Percentiles rank a stretch among this genome's conserved stretches.
Evolutionary conservation across 2,888 invertebrate genomes (phyloP).

Genomic region (Danaus chrysippus): DNA sequence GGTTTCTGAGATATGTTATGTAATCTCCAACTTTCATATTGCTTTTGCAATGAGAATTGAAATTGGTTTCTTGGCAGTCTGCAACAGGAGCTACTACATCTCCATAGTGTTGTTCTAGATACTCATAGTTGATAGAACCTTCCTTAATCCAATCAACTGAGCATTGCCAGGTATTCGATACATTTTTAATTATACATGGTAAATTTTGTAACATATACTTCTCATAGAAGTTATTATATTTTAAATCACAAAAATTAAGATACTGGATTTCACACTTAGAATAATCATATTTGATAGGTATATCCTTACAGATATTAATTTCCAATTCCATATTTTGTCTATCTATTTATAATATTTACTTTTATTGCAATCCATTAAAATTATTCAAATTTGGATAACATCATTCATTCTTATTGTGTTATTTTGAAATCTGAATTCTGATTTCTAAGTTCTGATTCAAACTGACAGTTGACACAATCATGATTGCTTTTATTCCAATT

Average conservation of each 20-base stretch:
- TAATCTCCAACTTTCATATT: constrained; percentile 85
- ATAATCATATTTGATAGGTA: constrained; percentile 5
- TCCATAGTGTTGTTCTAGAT: constrained; percentile 80
- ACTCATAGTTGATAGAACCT: constrained; percentile 80
- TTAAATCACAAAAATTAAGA: constrained; percentile 34
- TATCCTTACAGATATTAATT: constrained; percentile 29
- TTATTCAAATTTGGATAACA: not conserved
- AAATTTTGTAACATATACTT: constrained; percentile 57
- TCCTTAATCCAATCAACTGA: constrained; percentile 79
- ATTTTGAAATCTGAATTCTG: too few species aligned
- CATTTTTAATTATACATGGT: constrained; percentile 84
- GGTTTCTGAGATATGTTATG: constrained; percentile 83
- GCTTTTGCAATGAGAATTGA: constrained; percentile 86
- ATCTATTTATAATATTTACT: not conserved
- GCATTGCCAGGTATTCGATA: constrained; percentile 83
- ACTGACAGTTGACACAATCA: too few species aligned
- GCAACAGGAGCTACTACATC: constrained; percentile 86
- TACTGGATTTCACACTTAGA: constrained; percentile 27
- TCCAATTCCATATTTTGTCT: constrained; percentile 19
- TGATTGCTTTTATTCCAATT: too few species aligned
- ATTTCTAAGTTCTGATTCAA: too few species aligned
- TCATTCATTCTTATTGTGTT: too few species aligned
- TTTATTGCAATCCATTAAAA: not conserved
- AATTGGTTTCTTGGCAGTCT: constrained; percentile 86
- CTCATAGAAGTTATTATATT: constrained; percentile 80